Base-by-base conservation (phyloP, 2,888 invertebrate genomes). In the Spisula subtruncata region DNA sequence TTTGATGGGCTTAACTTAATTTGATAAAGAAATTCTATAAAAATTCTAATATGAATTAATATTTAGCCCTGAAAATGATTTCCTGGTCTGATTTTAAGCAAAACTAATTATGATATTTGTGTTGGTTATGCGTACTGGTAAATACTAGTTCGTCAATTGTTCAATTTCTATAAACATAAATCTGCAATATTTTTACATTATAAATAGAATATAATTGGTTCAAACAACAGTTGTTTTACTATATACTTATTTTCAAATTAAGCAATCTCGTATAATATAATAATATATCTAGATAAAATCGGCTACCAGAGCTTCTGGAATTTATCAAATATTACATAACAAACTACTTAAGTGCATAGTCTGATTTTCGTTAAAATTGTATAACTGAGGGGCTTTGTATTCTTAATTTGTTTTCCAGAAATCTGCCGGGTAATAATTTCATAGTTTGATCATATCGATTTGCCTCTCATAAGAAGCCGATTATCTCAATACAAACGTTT, bases 271-370 rank as follows among this genome's bases (percentile, higher is more conserved):
- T 35, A 25, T 75, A 35, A 75, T 75, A 35, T 29, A 75, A 75
- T 0, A 10, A n/a, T n/a, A n/a, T n/a, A n/a, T n/a, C n/a, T n/a
- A 75, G 75, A 75, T 75, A 6, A 35, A 25, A 75, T 75, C 35
- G 12, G 14, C 16, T 75, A 32, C 32, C 32, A 2, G 32, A 2
- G 75, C 14, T 75, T 75, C 75, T 75, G 75, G 75, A 75, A 75
- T 75, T n/a, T n/a, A n/a, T n/a, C n/a, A 75, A 75, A 75, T 75
- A 75, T 32, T 0, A 75, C 32, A 35, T 18, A 35, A 75, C 35
- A 75, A 75, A 75, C 75, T 75, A 75, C 75, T 75, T 75, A 75
- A 75, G 75, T 32, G 75, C 29, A 75, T 32, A 32, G 35, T 75
- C 32, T 75, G 75, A 75, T 75, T 75, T 75, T 35, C n/a, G 14